Evolutionary conservation across 2,888 invertebrate genomes (phyloP).

Genomic region (Hydriomena furcata): DNA sequence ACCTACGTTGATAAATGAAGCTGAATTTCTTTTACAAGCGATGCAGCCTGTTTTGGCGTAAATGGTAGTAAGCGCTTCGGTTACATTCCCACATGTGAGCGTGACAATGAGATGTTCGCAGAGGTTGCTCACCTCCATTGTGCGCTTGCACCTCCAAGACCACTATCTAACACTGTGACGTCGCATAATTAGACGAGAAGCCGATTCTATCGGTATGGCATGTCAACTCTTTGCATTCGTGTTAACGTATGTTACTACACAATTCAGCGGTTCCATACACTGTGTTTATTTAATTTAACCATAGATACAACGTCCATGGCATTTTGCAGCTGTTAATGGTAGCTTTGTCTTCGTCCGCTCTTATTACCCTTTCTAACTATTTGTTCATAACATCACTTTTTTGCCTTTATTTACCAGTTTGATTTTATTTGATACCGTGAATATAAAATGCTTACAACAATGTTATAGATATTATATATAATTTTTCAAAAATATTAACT

Average conservation of each 20-base stretch:
- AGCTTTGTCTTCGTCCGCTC: no score
- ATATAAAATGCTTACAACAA: no score
- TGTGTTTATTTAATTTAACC: no score
- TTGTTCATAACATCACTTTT: no score
- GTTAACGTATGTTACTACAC: slow-evolving; percentile 18
- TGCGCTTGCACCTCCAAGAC: slow-evolving; percentile 38
- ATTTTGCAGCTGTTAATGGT: no score
- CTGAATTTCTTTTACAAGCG: slow-evolving; percentile 22
- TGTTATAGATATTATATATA: no score
- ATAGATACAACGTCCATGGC: no score
- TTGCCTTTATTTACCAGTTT: no score
- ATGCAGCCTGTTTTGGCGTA: slow-evolving; percentile 29
- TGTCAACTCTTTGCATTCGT: slow-evolving; percentile 40
- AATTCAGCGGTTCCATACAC: slow-evolving; percentile 1
- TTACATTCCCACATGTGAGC: slow-evolving; percentile 66
- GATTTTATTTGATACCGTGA: no score
- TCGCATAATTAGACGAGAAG: slow-evolving; percentile 66
- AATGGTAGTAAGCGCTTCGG: slow-evolving; percentile 40
- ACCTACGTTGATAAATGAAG: slow-evolving; percentile 35
- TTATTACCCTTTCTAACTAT: no score
- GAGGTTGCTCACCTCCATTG: slow-evolving; percentile 77
- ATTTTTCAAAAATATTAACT: no score
- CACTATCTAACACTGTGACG: slow-evolving; percentile 64
- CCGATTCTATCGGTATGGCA: slow-evolving; percentile 46
- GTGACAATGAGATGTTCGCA: slow-evolving; percentile 62